These are phyloP conservation scores for Andricus curvator DNA, from an alignment of 2,888 invertebrate genomes.

Conservation along the genomic window DNA sequence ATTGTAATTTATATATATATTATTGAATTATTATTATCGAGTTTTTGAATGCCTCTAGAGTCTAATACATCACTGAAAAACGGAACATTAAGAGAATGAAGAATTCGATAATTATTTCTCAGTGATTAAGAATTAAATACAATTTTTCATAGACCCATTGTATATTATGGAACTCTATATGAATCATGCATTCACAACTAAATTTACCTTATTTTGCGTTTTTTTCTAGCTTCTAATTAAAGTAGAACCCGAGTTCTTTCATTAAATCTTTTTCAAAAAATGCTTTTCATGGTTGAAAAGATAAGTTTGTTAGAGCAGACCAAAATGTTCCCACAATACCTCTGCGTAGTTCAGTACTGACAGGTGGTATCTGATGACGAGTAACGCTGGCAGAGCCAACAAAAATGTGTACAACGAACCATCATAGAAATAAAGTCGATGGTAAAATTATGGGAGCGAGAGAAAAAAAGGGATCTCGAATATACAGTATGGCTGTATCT, in stretches of 20 bases:
- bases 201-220: background rate
- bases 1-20: no score
- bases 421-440: slow-evolving; percentile 37
- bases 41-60: background rate
- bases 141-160: background rate
- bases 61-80: background rate
- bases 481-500: slow-evolving; percentile 24
- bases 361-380: slow-evolving; percentile 28
- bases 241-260: background rate
- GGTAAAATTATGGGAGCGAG: slow-evolving; percentile 27
- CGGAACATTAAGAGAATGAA: background rate
- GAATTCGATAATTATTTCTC: background rate
- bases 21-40: no score
- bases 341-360: background rate
- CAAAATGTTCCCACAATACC: background rate
- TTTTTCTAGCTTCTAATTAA: background rate
- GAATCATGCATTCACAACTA: background rate
- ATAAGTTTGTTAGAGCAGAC: slow-evolving; percentile 9
- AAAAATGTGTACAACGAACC: slow-evolving; percentile 38
- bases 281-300: slow-evolving; percentile 9
- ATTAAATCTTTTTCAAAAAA: background rate
- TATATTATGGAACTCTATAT: background rate
- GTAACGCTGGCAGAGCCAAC: slow-evolving; percentile 15
- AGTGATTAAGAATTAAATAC: background rate
- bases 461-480: slow-evolving; percentile 24